Percentiles rank a stretch among this genome's conserved stretches.
phyloP scores from a whole-genome alignment of 2,113 vertebrate species.

The Phyllostomus hastatus region DNA sequence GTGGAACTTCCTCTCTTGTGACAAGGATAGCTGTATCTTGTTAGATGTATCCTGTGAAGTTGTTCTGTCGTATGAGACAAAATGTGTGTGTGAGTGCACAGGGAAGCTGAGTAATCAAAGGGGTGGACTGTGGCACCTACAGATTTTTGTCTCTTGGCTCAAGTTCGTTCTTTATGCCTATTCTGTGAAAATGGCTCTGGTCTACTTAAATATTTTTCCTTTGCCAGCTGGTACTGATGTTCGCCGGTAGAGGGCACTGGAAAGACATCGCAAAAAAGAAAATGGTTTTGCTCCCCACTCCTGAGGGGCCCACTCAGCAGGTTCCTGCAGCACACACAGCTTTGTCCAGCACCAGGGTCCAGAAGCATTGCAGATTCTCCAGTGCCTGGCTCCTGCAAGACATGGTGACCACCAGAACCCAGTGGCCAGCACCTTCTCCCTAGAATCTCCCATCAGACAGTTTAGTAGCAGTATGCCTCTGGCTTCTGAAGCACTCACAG shows the following conservation, averaged over 20 bases:
- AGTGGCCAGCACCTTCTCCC: not conserved
- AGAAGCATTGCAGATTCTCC: not conserved
- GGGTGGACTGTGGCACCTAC: not conserved
- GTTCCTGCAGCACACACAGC: not conserved
- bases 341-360: not conserved
- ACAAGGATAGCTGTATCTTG: not conserved
- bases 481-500: not conserved
- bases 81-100: not conserved
- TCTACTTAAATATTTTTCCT: not conserved
- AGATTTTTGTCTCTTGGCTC: constrained; percentile 8
- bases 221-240: not conserved
- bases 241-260: constrained; percentile 37
- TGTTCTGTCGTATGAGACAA: not conserved
- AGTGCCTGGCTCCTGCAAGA: not conserved
- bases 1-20: not conserved
- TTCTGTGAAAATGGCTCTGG: not conserved
- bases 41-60: not conserved
- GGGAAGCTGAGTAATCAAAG: not conserved
- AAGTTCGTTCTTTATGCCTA: not conserved
- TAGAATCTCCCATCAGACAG: not conserved
- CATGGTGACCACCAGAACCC: not conserved
- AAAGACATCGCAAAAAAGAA: constrained; percentile 3
- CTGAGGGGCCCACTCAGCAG: not conserved
- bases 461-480: not conserved
- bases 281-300: not conserved